Percentiles rank a stretch among this genome's conserved stretches.
These are phyloP conservation scores for Nomada ruficornis DNA, from an alignment of 2,888 invertebrate species.

Conservation along the genomic window DNA sequence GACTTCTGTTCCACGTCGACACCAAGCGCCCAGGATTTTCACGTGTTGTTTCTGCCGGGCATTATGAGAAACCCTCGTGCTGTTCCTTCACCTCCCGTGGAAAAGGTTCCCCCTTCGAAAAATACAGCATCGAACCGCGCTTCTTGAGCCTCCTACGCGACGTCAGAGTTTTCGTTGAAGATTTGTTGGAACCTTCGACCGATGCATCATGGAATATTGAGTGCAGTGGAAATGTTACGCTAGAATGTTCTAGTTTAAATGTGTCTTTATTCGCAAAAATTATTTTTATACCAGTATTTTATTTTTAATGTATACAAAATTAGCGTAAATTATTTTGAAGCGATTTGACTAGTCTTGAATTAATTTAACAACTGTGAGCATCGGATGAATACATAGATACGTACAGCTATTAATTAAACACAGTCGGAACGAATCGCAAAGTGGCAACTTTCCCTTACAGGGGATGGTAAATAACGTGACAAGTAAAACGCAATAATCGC, in stretches of 20 bases:
- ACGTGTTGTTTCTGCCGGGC: constrained; percentile 47
- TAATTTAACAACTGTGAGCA: too few relatives aligned
- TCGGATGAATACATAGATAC: too few relatives aligned
- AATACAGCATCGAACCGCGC: constrained; percentile 41
- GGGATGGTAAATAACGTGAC: background rate
- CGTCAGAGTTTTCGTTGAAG: constrained; percentile 59
- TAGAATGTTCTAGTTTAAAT: constrained; percentile 60
- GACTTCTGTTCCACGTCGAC: constrained; percentile 8
- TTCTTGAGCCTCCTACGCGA: constrained; percentile 21
- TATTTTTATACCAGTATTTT: too few relatives aligned
- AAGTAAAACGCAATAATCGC: background rate
- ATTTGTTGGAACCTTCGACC: constrained; percentile 44
- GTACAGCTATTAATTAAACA: constrained; percentile 1
- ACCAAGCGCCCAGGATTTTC: constrained; percentile 19
- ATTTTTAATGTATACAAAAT: too few relatives aligned
- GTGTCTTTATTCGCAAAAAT: constrained; percentile 39
- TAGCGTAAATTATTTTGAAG: too few relatives aligned
- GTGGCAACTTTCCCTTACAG: background rate
- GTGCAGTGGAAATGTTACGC: constrained; percentile 61
- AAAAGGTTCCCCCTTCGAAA: constrained; percentile 55
- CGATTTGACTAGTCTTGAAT: too few relatives aligned
- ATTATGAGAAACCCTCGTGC: constrained; percentile 38
- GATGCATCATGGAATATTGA: constrained; percentile 72
- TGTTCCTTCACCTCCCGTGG: constrained; percentile 22
- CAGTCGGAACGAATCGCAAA: background rate